Base-by-base conservation (phyloP, 2,113 vertebrate species). In the Muntiacus reevesi region DNA sequence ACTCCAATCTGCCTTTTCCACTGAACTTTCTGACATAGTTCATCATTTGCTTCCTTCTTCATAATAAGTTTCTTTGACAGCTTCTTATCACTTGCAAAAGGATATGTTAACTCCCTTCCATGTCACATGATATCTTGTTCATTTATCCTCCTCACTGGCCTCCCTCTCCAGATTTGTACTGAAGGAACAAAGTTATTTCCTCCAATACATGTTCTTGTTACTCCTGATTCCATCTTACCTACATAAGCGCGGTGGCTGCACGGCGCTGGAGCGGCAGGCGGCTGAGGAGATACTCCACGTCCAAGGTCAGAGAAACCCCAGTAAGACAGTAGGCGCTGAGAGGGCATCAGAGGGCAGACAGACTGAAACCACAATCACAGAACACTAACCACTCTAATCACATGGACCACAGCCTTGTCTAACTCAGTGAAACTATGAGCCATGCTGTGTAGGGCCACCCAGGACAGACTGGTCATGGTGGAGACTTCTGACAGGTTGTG, bases 171-270 rank as follows among this genome's bases (percentile, higher is more conserved):
- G 67, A 71, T 76, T 67, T 92, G 5, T 95, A 82, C 40, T 67
- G 33, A 92, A 67, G 50, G 87, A 92, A 91, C 92, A 81, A 62
- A 94, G 45, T 52, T 71, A 23, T 8, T 90, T 94, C 78, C 40
- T 94, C 60, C 57, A 74, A 36, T 59, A 15, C 25, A 43, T 52
- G 19, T 25, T 89, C 82, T 45, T 85, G 23, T 81, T 90, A 9
- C 76, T 87, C 74, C 57, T 88, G 33, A 59, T 47, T 84, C 83
- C 40, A 33, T 96, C 27, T 57, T 91, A 33, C 78, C 45, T 89
- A 36, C 33, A 27, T 74, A 74, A 40, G 67, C 6, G 19, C 9
- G 0, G 67, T 25, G 67, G 67, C 67, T 74, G 36, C 1, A 0
- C 0, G 1, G 67, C 12, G 2, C n/a, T 74, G 67, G n/a, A 40